phyloP scores from a whole-genome alignment of 2,888 invertebrate genomes.

The Bembecia ichneumoniformis region DNA sequence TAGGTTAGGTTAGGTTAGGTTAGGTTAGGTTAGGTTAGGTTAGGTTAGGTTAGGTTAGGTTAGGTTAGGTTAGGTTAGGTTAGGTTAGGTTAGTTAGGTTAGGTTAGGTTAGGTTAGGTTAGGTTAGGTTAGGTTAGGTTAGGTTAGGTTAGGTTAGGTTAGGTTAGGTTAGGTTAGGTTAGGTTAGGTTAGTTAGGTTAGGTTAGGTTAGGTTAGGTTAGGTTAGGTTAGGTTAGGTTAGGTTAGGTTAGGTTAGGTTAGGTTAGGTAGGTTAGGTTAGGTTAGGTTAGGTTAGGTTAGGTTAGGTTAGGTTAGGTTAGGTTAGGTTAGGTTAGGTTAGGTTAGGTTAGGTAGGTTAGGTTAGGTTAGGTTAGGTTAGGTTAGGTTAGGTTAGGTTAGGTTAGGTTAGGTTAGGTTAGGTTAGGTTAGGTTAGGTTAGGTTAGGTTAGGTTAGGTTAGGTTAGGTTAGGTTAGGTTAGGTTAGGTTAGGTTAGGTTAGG shows the following conservation, averaged over 20 bases:
- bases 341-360: slow-evolving; percentile 13
- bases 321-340: slow-evolving; percentile 8
- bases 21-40: slow-evolving; percentile 11
- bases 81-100: slow-evolving; percentile 12
- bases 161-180: slow-evolving; percentile 11
- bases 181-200: slow-evolving; percentile 4
- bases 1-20: slow-evolving; percentile 12
- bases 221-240: slow-evolving; percentile 9
- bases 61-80: slow-evolving; percentile 11
- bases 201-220: slow-evolving; percentile 8
- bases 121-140: slow-evolving; percentile 20
- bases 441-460: background rate
- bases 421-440: slow-evolving; percentile 5
- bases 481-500: no score
- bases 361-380: slow-evolving; percentile 22
- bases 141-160: slow-evolving; percentile 20
- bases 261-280: slow-evolving; percentile 6
- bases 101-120: slow-evolving; percentile 5
- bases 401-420: slow-evolving; percentile 4
- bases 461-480: no score
- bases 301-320: slow-evolving; percentile 6
- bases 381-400: slow-evolving; percentile 8
- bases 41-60: slow-evolving; percentile 12
- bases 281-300: slow-evolving; percentile 6
- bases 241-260: slow-evolving; percentile 8